Base-by-base conservation (phyloP, 2,888 invertebrate species). In the Cryptocephalus primarius region DNA sequence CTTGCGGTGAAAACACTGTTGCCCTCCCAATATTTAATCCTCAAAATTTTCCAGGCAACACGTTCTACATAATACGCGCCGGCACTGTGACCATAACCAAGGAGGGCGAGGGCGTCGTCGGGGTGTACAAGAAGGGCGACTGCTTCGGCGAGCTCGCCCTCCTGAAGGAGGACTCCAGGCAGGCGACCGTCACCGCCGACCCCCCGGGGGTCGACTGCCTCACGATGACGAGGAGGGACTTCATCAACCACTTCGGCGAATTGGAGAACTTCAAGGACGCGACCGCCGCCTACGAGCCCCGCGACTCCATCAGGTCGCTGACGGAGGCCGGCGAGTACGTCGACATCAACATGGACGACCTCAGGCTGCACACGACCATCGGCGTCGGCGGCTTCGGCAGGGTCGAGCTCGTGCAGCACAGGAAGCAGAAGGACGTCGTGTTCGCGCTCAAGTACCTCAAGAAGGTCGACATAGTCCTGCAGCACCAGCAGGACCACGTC, bases 101-200 rank as follows among this genome's bases (percentile, higher is more conserved):
- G 62, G 73, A 75, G 22, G 77, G 76, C 9, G 76, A 75, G 3
- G 76, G 60, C 1, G 54, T 55, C 11, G 81, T 92, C 14, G 82
- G 85, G 8, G 73, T 76, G 9, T 74, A 90, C 14, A 76, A 77
- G 32, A 78, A 83, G 38, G 92, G 92, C 0, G 82, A 89, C 50
- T 93, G 85, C 67, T 93, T 93, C 66, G 93, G 93, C 0, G 92
- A 93, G 63, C 83, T 88, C 62, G 93, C 93, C 0, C 72, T 93
- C 33, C 71, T 89, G 43, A 83, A 86, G 64, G 88, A 91, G 55
- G 91, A 91, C 63, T 71, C 77, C 33, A 75, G 95, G 33, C 86
- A 93, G 43, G 95, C 95, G 8, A 92, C 89, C 53, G 89, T 93
- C 13, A 88, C 88, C 40, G 94, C 94, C 0, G 78, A 88, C 61